Conservation (phyloP, 1,140 invertebrate genomes). For the Diabrotica virgifera region DNA sequence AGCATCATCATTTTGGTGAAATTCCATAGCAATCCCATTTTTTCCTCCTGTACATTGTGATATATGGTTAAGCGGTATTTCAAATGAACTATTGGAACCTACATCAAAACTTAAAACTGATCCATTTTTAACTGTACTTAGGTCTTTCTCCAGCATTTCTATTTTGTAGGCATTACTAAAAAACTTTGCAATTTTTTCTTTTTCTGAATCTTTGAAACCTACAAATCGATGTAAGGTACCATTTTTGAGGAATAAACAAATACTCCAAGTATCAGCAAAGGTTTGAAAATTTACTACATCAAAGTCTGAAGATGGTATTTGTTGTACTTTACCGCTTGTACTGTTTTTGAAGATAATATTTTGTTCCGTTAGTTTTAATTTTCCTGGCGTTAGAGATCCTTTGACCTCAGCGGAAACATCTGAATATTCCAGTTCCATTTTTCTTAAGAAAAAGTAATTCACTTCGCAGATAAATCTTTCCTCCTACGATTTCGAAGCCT, state of each 20-base stretch:
- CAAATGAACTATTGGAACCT: constrained; percentile 86
- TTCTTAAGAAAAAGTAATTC: background rate
- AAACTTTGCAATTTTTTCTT: constrained; percentile 83
- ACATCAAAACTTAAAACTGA: constrained; percentile 91
- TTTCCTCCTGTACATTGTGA: constrained; percentile 96
- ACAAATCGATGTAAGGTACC: constrained; percentile 88
- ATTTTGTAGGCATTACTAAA: constrained; percentile 81
- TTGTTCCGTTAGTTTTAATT: constrained; percentile 89
- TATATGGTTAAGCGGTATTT: constrained; percentile 94
- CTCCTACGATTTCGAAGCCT: background rate
- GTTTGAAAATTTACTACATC: constrained; percentile 91
- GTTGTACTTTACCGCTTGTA: constrained; percentile 95
- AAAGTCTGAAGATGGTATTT: constrained; percentile 80
- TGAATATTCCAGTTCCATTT: constrained; percentile 69
- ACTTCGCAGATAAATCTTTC: background rate
- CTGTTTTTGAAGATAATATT: constrained; percentile 92
- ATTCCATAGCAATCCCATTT: constrained; percentile 98
- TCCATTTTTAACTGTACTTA: constrained; percentile 86
- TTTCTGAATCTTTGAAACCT: constrained; percentile 88
- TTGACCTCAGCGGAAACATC: constrained; percentile 84
- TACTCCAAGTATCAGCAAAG: constrained; percentile 83
- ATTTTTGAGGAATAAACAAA: constrained; percentile 88
- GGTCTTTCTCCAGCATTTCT: constrained; percentile 86
- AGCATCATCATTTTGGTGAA: constrained; percentile 98
- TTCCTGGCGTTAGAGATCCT: constrained; percentile 80